Base-by-base conservation (phyloP, 2,113 vertebrate genomes). In the Manacus vitellinus region DNA sequence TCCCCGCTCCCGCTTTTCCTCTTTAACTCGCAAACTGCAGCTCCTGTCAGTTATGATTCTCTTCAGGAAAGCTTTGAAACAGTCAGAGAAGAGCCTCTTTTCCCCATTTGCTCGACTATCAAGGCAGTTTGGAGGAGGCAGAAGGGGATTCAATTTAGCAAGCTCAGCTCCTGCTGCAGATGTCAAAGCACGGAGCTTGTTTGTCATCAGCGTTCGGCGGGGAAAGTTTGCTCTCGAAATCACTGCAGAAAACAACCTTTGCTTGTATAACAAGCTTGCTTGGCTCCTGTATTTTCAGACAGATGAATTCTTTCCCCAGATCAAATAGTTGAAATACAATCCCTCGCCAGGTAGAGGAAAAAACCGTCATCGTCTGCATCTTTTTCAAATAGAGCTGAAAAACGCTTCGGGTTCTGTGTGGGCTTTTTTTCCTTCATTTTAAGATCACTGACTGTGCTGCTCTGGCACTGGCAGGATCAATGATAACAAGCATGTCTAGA, bases 121-220 rank as follows among this genome's bases (percentile, higher is more conserved):
- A 7, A 77, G 83, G 65, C 84, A 65, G n/a, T 83, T 65, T 43
- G 71, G 76, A 85, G 71, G 78, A 65, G 77, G 7, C 54, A 52
- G 76, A 54, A 66, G 51, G 63, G 31, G 73, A 92, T 44, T 70
- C 51, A 25, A 63, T 81, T 96, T 10, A 74, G 96, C 89, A 92
- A 84, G 8, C 61, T 96, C 81, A 74, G 95, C 94, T 89, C 10
- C 6, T 9, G 41, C 7, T 6, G 76, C 80, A 88, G 83, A 52
- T 66, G 84, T 84, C 86, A 51, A 52, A 80, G 55, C n/a, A 7
- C 3, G 11, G 76, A 51, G 28, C 43, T 85, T 11, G 58, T 87
- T 89, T 93, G 75, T 74, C 88, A 35, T 10, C 91, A 55, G 59
- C 24, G 19, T 54, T 65, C 0, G 1, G 1, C 10, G 51, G 25